These are phyloP conservation scores for Petrocephalus zakoni DNA, from an alignment of 2,113 vertebrate species.

Conservation along the genomic window DNA sequence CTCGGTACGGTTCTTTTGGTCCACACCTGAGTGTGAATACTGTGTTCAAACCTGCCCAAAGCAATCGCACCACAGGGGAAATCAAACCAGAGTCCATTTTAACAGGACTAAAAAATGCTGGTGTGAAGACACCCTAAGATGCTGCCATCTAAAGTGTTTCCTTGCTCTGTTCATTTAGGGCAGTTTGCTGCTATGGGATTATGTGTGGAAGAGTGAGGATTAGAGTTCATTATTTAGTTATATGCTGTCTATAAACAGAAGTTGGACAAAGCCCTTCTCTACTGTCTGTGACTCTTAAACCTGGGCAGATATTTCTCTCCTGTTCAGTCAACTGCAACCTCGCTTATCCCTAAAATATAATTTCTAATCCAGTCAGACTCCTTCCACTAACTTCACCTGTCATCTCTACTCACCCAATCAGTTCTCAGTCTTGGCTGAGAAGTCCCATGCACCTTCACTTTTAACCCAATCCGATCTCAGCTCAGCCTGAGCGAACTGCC, in stretches of 20 bases:
- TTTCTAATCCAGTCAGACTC: background rate
- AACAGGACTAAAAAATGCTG: too few relatives aligned
- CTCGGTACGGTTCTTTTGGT: too few relatives aligned
- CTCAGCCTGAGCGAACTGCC: background rate
- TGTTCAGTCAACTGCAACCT: background rate
- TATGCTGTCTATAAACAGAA: background rate
- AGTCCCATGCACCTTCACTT: background rate
- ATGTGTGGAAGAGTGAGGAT: background rate
- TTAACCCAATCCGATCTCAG: background rate
- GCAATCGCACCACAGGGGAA: too few relatives aligned
- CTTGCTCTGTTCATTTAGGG: background rate
- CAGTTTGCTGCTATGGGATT: background rate
- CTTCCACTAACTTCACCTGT: background rate
- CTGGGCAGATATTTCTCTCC: background rate
- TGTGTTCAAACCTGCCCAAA: too few relatives aligned
- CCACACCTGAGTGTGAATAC: too few relatives aligned
- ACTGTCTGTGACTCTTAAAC: background rate
- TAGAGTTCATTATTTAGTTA: background rate
- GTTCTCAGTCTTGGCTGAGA: background rate
- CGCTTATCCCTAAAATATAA: background rate
- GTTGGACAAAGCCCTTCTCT: background rate
- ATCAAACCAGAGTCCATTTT: too few relatives aligned
- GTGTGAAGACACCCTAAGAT: too few relatives aligned
- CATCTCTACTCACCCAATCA: background rate
- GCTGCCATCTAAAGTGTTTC: background rate